Evolutionary conservation across 2,113 vertebrate genomes (phyloP).

Genomic region (Corythoichthys intestinalis): DNA sequence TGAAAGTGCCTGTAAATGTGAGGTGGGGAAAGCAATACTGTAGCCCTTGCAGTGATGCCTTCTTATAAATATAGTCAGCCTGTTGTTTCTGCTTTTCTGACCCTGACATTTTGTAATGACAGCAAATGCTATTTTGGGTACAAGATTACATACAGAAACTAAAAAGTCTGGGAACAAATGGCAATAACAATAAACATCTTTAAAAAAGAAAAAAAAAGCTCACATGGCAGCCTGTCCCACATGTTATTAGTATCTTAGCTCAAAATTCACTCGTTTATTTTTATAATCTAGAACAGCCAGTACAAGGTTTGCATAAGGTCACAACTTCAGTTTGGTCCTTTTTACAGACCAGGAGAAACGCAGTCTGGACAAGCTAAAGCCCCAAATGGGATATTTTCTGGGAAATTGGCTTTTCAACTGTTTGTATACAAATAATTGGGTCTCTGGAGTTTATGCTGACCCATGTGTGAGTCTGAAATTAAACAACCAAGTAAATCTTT

Average conservation of each 20-base stretch:
- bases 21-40: neutral
- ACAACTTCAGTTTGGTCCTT: too few relatives aligned
- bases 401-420: constrained; percentile 2
- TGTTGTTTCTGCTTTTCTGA: neutral
- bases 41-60: neutral
- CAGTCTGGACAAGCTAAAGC: neutral
- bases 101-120: neutral
- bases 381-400: neutral
- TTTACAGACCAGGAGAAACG: neutral
- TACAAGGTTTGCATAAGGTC: neutral
- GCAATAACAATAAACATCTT: neutral
- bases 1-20: neutral
- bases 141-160: neutral
- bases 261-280: neutral
- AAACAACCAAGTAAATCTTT: neutral
- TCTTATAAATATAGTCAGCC: neutral
- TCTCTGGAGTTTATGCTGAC: neutral
- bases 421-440: neutral
- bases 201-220: constrained; percentile 4
- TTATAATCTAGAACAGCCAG: neutral
- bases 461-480: neutral
- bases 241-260: neutral
- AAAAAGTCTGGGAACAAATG: neutral
- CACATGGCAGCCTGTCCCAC: neutral
- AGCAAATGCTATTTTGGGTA: neutral